phyloP scores from a whole-genome alignment of 2,888 invertebrate genomes.

The Belgica antarctica region DNA sequence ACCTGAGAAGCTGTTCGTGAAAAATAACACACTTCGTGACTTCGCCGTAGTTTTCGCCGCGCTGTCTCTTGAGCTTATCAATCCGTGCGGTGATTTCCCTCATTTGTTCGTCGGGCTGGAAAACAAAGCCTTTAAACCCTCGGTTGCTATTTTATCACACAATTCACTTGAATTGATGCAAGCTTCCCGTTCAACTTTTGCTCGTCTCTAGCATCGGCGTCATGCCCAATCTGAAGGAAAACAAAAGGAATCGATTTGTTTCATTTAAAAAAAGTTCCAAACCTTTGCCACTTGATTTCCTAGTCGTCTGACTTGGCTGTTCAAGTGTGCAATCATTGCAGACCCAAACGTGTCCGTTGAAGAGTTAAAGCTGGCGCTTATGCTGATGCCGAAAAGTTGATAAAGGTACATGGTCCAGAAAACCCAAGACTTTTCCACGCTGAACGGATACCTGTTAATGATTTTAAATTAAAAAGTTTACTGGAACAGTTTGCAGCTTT shows the following conservation, averaged over 20 bases:
- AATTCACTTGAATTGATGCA: no score
- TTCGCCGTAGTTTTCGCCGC: slow-evolving; percentile 33
- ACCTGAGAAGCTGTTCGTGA: slow-evolving; percentile 40
- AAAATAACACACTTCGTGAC: slow-evolving; percentile 33
- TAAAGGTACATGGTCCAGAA: slow-evolving; percentile 17
- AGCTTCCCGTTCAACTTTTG: no score
- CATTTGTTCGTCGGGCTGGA: slow-evolving; percentile 28
- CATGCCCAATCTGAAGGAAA: slow-evolving; percentile 28
- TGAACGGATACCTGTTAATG: slow-evolving; percentile 32
- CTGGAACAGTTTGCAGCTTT: not conserved
- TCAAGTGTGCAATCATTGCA: slow-evolving; percentile 26
- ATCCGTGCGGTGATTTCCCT: slow-evolving; percentile 2
- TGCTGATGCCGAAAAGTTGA: slow-evolving; percentile 33
- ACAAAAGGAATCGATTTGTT: not conserved
- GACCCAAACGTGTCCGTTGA: slow-evolving; percentile 35
- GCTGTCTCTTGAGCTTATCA: not conserved
- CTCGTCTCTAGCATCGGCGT: not conserved
- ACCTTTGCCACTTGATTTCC: slow-evolving; percentile 36
- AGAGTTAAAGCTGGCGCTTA: slow-evolving; percentile 21
- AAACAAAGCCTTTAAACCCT: no score
- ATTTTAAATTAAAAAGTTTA: slow-evolving; percentile 5
- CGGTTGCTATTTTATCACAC: no score
- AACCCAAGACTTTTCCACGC: not conserved
- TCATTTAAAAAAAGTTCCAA: no score
- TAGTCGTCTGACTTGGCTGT: slow-evolving; percentile 30